phyloP scores from a whole-genome alignment of 2,888 invertebrate species.

The Ochropacha duplaris region DNA sequence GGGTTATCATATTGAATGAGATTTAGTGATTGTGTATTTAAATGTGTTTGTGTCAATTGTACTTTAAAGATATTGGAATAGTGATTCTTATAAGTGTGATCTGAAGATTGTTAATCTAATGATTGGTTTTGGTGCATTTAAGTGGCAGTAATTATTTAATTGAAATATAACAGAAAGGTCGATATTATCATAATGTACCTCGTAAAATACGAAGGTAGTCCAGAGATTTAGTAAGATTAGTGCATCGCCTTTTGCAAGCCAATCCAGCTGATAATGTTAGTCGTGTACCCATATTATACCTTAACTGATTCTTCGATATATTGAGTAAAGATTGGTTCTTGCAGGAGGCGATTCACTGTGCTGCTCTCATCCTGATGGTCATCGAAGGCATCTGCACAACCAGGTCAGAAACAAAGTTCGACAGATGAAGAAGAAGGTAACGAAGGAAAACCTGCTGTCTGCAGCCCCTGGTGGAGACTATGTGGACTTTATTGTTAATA shows the following conservation, averaged over 20 bases:
- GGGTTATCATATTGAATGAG: neutral
- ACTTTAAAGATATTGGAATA: neutral
- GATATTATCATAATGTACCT: no score
- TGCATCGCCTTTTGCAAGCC: slow-evolving; percentile 59
- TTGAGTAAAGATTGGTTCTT: slow-evolving; percentile 61
- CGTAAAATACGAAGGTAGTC: no score
- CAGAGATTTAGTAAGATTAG: slow-evolving; percentile 9
- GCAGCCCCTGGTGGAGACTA: slow-evolving; percentile 61
- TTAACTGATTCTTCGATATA: slow-evolving; percentile 14
- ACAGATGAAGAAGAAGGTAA: slow-evolving; percentile 51
- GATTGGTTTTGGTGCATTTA: neutral
- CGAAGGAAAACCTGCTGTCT: slow-evolving; percentile 64
- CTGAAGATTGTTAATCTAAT: neutral
- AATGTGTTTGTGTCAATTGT: neutral
- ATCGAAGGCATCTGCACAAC: slow-evolving; percentile 62
- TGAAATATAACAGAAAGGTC: no score
- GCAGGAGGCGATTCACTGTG: slow-evolving; percentile 73
- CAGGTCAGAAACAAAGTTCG: slow-evolving; percentile 56
- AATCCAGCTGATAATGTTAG: slow-evolving; percentile 34
- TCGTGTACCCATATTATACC: slow-evolving; percentile 6
- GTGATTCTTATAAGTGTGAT: neutral
- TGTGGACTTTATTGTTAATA: slow-evolving; percentile 72
- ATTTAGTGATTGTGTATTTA: neutral
- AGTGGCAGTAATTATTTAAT: neutral
- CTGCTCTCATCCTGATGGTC: slow-evolving; percentile 59